A percentile compares a stretch with the other conserved stretches of the same genome.
Conservation (phyloP, 2,888 invertebrate genomes). For the Oscheius sp. region DNA sequence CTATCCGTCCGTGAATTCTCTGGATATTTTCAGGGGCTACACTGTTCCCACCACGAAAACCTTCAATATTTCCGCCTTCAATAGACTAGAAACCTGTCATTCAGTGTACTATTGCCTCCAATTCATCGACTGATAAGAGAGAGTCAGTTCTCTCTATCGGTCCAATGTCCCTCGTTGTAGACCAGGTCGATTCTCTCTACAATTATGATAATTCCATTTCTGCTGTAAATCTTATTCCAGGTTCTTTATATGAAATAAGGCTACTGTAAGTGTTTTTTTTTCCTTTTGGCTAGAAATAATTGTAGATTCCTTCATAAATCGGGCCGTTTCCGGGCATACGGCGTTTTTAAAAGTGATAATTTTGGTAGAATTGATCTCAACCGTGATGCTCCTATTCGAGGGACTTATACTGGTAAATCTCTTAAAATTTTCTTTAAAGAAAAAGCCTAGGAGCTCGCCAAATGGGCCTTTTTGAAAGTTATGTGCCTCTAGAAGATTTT, state of each 20-base stretch:
- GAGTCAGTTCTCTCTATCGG: no score
- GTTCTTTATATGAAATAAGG: constrained; percentile 10
- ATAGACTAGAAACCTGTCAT: no score
- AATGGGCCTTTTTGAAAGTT: constrained; percentile 19
- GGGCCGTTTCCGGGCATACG: constrained; percentile 4
- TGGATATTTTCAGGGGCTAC: no score
- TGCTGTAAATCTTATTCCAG: constrained; percentile 4
- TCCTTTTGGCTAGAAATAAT: not conserved
- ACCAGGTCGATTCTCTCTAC: constrained; percentile 1
- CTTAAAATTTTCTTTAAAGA: not conserved
- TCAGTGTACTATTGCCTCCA: no score
- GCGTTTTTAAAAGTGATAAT: not conserved
- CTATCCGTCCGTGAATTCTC: no score
- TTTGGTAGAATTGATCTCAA: not conserved
- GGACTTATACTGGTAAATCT: constrained; percentile 8
- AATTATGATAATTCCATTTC: constrained; percentile 3
- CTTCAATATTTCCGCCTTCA: no score
- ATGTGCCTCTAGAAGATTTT: constrained; percentile 13
- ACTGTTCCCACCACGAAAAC: no score
- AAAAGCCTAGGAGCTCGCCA: constrained; percentile 2
- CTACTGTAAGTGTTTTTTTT: not conserved
- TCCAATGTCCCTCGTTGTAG: constrained; percentile 15
- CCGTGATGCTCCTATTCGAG: constrained; percentile 9
- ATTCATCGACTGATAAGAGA: no score
- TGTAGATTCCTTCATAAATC: constrained; percentile 17